A percentile compares a stretch with the other conserved stretches of the same genome.
Conservation (phyloP, 1,140 invertebrate species). For the Holcopasites calliopsidis region DNA sequence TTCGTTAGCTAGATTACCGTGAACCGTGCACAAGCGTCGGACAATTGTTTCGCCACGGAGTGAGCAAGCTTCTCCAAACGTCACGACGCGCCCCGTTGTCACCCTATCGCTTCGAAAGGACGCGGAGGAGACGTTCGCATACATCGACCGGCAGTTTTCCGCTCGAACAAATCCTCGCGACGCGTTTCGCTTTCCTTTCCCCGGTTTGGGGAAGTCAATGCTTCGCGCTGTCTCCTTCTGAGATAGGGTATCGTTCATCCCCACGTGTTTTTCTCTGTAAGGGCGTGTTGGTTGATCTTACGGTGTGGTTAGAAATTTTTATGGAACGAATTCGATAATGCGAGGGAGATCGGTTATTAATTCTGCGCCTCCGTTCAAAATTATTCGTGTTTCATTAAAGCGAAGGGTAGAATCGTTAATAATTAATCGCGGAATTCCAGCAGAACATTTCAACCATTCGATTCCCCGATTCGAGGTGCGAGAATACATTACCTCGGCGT, state of each 20-base stretch:
- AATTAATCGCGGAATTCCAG: neutral
- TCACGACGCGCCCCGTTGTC: constrained; percentile 76
- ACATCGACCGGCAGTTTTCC: constrained; percentile 78
- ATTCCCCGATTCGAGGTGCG: neutral
- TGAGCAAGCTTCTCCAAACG: constrained; percentile 35
- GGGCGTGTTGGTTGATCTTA: constrained; percentile 43
- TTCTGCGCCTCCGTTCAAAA: no score
- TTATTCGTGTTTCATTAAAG: no score
- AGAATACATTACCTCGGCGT: constrained; percentile 43
- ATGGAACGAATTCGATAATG: no score
- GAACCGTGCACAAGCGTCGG: constrained; percentile 17
- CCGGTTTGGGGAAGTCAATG: neutral
- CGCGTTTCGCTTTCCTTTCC: constrained; percentile 38
- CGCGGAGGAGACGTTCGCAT: constrained; percentile 77
- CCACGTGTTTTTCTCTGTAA: constrained; percentile 30
- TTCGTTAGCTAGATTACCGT: neutral
- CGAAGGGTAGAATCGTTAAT: no score
- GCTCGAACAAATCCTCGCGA: constrained; percentile 76
- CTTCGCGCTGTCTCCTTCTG: constrained; percentile 1
- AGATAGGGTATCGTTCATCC: no score
- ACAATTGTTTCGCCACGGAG: constrained; percentile 70
- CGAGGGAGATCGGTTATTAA: no score
- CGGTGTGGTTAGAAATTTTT: constrained; percentile 54
- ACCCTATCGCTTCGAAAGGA: constrained; percentile 77
- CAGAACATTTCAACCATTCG: neutral